Evolutionary conservation across 2,888 invertebrate genomes (phyloP).

Genomic region (Amphipoea lucens): DNA sequence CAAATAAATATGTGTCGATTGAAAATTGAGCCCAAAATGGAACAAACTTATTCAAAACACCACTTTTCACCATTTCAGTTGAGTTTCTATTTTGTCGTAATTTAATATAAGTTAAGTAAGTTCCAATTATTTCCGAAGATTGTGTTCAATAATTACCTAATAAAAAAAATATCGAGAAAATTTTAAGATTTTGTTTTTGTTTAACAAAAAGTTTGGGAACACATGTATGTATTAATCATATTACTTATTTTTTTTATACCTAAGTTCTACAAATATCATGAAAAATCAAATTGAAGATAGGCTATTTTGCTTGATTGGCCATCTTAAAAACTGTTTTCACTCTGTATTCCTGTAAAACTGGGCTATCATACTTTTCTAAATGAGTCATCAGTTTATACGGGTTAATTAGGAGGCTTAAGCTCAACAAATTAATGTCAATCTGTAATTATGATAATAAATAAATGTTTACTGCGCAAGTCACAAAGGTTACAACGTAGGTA

Average conservation of each 20-base stretch:
- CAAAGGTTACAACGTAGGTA: constrained; percentile 13
- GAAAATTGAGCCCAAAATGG: no score
- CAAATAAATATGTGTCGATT: no score
- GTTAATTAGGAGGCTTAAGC: background rate
- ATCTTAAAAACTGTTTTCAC: constrained; percentile 62
- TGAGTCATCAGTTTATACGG: background rate
- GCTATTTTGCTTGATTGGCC: background rate
- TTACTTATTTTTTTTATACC: background rate
- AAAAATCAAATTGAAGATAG: background rate
- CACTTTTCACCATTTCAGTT: no score
- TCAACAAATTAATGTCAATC: background rate
- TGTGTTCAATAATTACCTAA: background rate
- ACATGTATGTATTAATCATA: background rate
- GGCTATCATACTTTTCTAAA: background rate
- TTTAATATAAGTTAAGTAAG: no score
- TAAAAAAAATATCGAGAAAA: no score
- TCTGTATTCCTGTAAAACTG: background rate
- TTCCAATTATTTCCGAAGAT: no score
- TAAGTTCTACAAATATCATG: background rate
- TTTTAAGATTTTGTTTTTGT: background rate
- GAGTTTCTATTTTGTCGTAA: no score
- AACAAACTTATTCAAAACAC: background rate
- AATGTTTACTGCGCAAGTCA: background rate
- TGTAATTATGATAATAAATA: constrained; percentile 4
- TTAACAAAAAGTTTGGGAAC: background rate